Evolutionary conservation across 2,888 invertebrate genomes (phyloP).

Genomic region (Ophion ellenae): DNA sequence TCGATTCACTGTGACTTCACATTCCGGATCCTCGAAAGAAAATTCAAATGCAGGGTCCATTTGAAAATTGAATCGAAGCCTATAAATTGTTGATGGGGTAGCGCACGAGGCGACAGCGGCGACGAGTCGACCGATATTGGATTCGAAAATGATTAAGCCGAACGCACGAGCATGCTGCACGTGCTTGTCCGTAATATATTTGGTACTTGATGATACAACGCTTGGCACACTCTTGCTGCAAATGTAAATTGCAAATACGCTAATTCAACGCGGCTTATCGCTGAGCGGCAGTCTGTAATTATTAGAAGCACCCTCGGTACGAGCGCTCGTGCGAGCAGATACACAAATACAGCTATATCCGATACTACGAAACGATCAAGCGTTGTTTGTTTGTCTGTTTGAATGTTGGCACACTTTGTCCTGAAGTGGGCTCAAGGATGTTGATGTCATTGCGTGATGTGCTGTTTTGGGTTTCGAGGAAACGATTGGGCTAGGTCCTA

Average conservation of each 20-base stretch:
- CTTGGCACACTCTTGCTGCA: conserved; percentile 28
- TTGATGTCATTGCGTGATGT: background rate
- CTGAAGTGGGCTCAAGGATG: background rate
- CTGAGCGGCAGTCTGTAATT: conserved; percentile 72
- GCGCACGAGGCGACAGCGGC: conserved; percentile 38
- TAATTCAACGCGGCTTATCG: conserved; percentile 74
- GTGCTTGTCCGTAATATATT: conserved; percentile 13
- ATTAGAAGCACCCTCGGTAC: conserved; percentile 69
- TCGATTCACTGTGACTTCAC: background rate
- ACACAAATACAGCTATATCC: background rate
- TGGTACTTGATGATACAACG: conserved; percentile 35
- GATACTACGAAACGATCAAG: background rate
- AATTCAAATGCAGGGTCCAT: background rate
- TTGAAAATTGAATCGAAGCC: background rate
- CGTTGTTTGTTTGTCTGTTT: background rate
- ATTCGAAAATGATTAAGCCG: conserved; percentile 70
- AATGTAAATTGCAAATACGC: conserved; percentile 73
- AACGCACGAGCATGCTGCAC: conserved; percentile 17
- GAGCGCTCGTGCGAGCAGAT: conserved; percentile 51
- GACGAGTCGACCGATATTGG: conserved; percentile 64
- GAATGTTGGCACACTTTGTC: background rate
- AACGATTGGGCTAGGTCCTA: background rate
- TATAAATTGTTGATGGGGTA: conserved; percentile 11
- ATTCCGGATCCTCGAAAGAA: background rate
- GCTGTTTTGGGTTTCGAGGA: background rate